A percentile compares a stretch with the other conserved stretches of the same genome.
These are phyloP conservation scores for Tautogolabrus adspersus DNA, from an alignment of 2,113 vertebrate species.

Conservation along the genomic window DNA sequence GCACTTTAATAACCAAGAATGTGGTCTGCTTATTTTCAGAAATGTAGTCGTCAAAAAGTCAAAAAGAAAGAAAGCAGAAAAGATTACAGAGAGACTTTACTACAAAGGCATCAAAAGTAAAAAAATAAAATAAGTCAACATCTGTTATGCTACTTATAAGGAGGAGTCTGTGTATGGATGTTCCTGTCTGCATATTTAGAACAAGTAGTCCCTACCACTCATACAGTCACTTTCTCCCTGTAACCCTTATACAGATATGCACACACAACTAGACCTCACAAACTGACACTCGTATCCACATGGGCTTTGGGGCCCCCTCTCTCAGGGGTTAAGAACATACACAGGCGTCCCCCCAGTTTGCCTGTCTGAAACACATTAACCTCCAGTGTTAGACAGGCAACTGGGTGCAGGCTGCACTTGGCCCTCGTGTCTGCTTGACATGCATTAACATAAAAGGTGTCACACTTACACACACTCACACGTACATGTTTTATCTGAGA, in stretches of 20 bases:
- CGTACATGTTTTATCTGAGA: slow-evolving; percentile 73
- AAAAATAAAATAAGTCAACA: slow-evolving; percentile 35
- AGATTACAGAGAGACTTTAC: slow-evolving; percentile 1
- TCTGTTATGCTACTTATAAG: slow-evolving; percentile 60
- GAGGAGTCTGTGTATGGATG: slow-evolving; percentile 45
- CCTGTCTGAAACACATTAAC: slow-evolving; percentile 67
- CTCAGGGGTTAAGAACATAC: slow-evolving; percentile 58
- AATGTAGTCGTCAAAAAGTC: slow-evolving; percentile 40
- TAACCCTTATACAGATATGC: not conserved
- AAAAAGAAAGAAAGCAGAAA: slow-evolving; percentile 2
- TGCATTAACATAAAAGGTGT: slow-evolving; percentile 44
- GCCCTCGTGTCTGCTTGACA: slow-evolving; percentile 40
- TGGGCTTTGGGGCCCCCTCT: slow-evolving; percentile 19
- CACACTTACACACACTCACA: slow-evolving; percentile 71
- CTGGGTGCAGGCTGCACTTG: slow-evolving; percentile 12
- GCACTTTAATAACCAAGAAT: not conserved
- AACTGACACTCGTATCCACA: slow-evolving; percentile 27
- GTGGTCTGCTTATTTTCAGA: slow-evolving; percentile 10
- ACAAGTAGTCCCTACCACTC: slow-evolving; percentile 4
- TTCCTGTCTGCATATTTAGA: slow-evolving; percentile 57
- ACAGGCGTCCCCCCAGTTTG: slow-evolving; percentile 29
- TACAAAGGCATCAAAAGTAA: slow-evolving; percentile 16
- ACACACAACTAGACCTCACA: slow-evolving; percentile 47
- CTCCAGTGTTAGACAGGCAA: slow-evolving; percentile 15
- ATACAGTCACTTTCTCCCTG: slow-evolving; percentile 7